Evolutionary conservation across 1,140 invertebrate species (phyloP).

Genomic region (Agrilus planipennis): DNA sequence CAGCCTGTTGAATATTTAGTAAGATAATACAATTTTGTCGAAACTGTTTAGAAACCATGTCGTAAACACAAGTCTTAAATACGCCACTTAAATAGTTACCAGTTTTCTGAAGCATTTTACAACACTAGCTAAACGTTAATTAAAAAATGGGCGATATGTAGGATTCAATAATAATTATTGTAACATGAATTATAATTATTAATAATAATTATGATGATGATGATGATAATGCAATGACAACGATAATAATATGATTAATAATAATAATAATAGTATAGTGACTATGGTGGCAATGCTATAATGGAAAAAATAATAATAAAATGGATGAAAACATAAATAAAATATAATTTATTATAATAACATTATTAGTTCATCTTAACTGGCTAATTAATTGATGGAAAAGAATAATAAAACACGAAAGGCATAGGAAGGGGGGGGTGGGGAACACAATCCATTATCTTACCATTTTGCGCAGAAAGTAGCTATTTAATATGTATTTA

Average conservation of each 20-base stretch:
- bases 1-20: constrained; percentile 23
- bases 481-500: constrained; percentile 3
- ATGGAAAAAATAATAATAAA: no score
- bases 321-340: no score
- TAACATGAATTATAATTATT: background rate
- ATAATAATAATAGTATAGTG: constrained; percentile 1
- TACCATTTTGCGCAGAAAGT: background rate
- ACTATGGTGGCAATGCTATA: no score
- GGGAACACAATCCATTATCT: background rate
- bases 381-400: constrained; percentile 3
- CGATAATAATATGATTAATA: background rate
- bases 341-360: no score
- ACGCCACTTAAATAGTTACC: constrained; percentile 8
- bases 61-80: constrained; percentile 15
- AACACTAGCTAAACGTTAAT: background rate
- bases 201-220: no score
- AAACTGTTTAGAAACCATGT: constrained; percentile 12
- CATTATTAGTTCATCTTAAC: no score
- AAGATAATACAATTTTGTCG: constrained; percentile 18
- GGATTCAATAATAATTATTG: constrained; percentile 4
- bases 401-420: constrained; percentile 7
- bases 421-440: constrained; percentile 1
- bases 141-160: no score
- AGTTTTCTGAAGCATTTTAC: background rate
- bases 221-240: constrained; percentile 4